Percentiles rank a stretch among this genome's conserved stretches.
phyloP scores from a whole-genome alignment of 2,888 invertebrate species.

The Chalcosyrphus nemorum region DNA sequence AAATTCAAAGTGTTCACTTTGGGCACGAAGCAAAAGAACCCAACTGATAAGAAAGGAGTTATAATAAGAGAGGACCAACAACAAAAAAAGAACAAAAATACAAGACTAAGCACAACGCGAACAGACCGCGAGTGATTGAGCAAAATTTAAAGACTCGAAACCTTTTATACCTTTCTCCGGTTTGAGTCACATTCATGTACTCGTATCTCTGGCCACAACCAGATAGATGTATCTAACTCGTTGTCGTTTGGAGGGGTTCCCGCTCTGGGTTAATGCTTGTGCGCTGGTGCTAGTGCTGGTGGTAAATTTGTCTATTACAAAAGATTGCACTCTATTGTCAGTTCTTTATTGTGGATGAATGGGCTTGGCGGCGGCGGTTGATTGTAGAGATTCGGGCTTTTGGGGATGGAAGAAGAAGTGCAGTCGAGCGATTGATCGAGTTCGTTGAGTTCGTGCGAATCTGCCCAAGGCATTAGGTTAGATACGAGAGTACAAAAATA shows the following conservation, averaged over 20 bases:
- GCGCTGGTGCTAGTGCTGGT: slow-evolving; percentile 17
- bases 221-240: slow-evolving; percentile 63
- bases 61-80: no score
- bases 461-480: slow-evolving; percentile 59
- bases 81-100: no score
- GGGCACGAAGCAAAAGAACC: slow-evolving; percentile 11
- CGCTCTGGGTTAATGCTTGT: slow-evolving; percentile 25
- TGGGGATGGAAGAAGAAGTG: slow-evolving; percentile 55
- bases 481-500: slow-evolving; percentile 39
- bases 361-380: slow-evolving; percentile 55
- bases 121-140: slow-evolving; percentile 66
- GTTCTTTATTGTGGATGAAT: slow-evolving; percentile 56
- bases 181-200: slow-evolving; percentile 58
- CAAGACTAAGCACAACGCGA: slow-evolving; percentile 55
- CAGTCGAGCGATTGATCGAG: slow-evolving; percentile 68
- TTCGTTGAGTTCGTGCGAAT: slow-evolving; percentile 69
- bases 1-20: slow-evolving; percentile 24
- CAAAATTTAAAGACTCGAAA: slow-evolving; percentile 63
- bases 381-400: slow-evolving; percentile 31
- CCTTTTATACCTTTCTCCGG: slow-evolving; percentile 72
- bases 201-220: slow-evolving; percentile 49
- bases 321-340: slow-evolving; percentile 61
- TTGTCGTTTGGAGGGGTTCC: slow-evolving; percentile 23
- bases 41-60: slow-evolving; percentile 53
- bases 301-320: slow-evolving; percentile 72